These are phyloP conservation scores for Fregetta grallaria DNA, from an alignment of 2,113 vertebrate genomes.

Conservation along the genomic window DNA sequence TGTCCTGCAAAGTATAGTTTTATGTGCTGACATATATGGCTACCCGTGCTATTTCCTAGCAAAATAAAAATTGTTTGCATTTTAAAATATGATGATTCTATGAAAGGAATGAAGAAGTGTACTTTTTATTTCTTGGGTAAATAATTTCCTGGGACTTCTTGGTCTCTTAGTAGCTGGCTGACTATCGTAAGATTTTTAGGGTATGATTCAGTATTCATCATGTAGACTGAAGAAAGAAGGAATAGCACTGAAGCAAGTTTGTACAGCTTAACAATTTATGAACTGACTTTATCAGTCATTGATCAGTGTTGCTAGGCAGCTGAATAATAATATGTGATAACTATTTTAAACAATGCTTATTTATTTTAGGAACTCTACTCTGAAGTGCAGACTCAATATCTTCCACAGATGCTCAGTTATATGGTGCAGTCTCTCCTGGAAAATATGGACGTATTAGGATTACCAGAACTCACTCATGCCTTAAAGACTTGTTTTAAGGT, in stretches of 20 bases:
- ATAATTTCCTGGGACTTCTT: neutral
- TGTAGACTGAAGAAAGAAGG: neutral
- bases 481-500: conserved; percentile 91
- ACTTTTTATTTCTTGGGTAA: neutral
- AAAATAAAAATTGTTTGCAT: neutral
- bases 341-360: neutral
- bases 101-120: neutral
- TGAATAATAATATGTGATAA: neutral
- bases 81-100: neutral
- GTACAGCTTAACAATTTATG: neutral
- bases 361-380: conserved; percentile 88
- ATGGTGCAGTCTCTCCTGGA: conserved; percentile 81
- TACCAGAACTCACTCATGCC: conserved; percentile 85
- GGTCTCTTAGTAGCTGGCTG: neutral
- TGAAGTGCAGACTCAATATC: conserved; percentile 90
- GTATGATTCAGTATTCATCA: neutral
- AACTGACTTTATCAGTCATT: neutral
- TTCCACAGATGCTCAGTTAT: conserved; percentile 91
- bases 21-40: neutral
- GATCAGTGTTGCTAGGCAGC: neutral
- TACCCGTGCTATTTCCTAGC: neutral
- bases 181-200: neutral
- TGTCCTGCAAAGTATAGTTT: neutral
- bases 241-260: neutral
- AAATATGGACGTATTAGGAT: conserved; percentile 75